Evolutionary conservation across 92 coral and sea anemone genomes (phyloP).

Genomic region (Porites divaricata): DNA sequence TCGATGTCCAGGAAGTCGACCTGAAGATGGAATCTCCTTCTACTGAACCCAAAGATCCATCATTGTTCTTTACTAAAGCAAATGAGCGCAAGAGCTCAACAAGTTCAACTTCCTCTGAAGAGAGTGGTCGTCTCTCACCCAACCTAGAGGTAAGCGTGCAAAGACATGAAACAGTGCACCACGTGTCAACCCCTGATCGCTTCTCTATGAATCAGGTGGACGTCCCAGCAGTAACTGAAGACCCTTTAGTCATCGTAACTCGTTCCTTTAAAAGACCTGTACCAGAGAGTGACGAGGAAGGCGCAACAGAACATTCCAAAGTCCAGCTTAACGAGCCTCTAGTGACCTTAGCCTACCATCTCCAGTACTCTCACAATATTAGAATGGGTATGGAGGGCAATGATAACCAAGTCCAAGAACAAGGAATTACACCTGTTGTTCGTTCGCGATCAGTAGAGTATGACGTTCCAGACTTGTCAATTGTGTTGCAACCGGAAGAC

Average conservation of each 20-base stretch:
- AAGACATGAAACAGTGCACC: slow-evolving; percentile 7
- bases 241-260: slow-evolving; percentile 16
- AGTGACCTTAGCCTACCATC: not conserved
- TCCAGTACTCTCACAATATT: slow-evolving; percentile 23
- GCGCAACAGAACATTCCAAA: not conserved
- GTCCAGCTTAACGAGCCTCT: slow-evolving; percentile 8
- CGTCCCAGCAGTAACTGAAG: slow-evolving; percentile 1
- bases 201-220: not conserved
- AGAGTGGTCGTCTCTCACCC: not conserved
- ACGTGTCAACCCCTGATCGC: not conserved
- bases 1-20: slow-evolving; percentile 7
- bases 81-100: slow-evolving; percentile 9
- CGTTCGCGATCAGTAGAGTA: slow-evolving; percentile 6
- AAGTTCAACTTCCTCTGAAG: slow-evolving; percentile 6
- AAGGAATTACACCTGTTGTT: slow-evolving; percentile 3
- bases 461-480: not conserved
- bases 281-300: not conserved
- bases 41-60: not conserved
- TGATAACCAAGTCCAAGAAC: slow-evolving; percentile 3
- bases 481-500: not conserved
- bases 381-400: not conserved
- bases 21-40: not conserved
- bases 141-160: not conserved
- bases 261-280: slow-evolving; percentile 32
- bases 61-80: not conserved